A percentile compares a stretch with the other conserved stretches of the same genome.
These are phyloP conservation scores for Nycticryphes semicollaris DNA, from an alignment of 2,113 vertebrate genomes.

Conservation along the genomic window DNA sequence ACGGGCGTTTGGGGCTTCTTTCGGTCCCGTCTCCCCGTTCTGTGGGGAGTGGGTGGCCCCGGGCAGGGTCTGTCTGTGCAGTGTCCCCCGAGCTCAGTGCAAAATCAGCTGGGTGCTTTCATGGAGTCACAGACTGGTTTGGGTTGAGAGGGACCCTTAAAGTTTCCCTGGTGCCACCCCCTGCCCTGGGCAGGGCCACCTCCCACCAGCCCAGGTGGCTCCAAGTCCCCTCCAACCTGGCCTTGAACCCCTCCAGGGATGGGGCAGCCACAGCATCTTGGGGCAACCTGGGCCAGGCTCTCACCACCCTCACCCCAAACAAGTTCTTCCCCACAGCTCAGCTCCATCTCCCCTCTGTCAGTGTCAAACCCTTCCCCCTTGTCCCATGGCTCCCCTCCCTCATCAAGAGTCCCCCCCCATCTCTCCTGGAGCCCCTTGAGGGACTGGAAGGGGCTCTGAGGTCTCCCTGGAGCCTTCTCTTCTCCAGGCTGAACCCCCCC, in stretches of 20 bases:
- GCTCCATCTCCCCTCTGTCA: no score
- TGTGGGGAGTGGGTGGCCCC: neutral
- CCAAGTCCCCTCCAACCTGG: neutral
- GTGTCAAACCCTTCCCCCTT: no score
- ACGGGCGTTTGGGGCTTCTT: neutral
- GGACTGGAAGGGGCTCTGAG: neutral
- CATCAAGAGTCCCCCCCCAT: no score
- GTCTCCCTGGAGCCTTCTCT: neutral
- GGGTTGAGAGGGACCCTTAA: neutral
- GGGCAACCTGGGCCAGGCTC: no score
- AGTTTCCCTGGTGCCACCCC: neutral
- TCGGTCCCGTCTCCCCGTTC: neutral
- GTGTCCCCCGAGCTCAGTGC: no score
- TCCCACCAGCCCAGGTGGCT: no score
- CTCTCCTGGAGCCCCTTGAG: no score
- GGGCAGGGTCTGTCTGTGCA: neutral
- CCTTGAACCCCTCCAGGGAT: neutral
- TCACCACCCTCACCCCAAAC: no score
- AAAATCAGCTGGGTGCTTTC: accelerated
- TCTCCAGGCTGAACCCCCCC: no score
- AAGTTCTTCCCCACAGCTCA: no score
- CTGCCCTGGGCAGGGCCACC: neutral
- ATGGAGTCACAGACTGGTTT: neutral
- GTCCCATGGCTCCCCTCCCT: no score
- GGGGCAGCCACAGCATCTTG: neutral